A percentile compares a stretch with the other conserved stretches of the same genome.
Conservation (phyloP, 1,140 invertebrate genomes). For the Trissolcus basalis region DNA sequence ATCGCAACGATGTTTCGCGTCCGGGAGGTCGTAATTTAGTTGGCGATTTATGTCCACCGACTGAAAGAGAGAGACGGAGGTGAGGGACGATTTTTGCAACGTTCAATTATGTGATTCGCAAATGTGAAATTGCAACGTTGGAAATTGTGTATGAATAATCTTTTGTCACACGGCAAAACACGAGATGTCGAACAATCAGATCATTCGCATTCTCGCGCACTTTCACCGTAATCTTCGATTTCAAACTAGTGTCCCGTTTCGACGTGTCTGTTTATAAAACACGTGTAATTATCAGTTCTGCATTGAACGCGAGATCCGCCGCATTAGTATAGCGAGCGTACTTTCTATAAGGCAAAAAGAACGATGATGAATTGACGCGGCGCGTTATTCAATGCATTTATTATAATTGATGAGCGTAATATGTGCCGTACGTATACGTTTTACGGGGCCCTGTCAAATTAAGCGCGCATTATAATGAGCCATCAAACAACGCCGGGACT, state of each 20-base stretch:
- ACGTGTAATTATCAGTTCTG: conserved; percentile 46
- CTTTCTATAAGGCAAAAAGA: conserved; percentile 47
- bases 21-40: too few species aligned
- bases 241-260: conserved; percentile 54
- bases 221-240: conserved; percentile 56
- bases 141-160: conserved; percentile 14
- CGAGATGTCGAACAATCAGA: conserved; percentile 50
- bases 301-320: conserved; percentile 30
- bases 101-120: neutral
- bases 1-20: neutral
- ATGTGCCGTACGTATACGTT: conserved; percentile 18
- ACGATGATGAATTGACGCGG: conserved; percentile 42
- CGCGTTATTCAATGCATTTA: conserved; percentile 41
- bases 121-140: neutral
- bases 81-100: too few species aligned
- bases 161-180: conserved; percentile 38
- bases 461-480: conserved; percentile 35
- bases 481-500: conserved; percentile 14
- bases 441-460: conserved; percentile 32
- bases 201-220: conserved; percentile 46
- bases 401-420: conserved; percentile 51
- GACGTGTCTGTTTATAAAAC: conserved; percentile 44
- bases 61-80: too few species aligned
- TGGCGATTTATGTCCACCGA: too few species aligned
- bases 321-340: conserved; percentile 13